A percentile compares a stretch with the other conserved stretches of the same genome.
Evolutionary conservation across 2,888 invertebrate species (phyloP).

Genomic region (Julus scanicus): DNA sequence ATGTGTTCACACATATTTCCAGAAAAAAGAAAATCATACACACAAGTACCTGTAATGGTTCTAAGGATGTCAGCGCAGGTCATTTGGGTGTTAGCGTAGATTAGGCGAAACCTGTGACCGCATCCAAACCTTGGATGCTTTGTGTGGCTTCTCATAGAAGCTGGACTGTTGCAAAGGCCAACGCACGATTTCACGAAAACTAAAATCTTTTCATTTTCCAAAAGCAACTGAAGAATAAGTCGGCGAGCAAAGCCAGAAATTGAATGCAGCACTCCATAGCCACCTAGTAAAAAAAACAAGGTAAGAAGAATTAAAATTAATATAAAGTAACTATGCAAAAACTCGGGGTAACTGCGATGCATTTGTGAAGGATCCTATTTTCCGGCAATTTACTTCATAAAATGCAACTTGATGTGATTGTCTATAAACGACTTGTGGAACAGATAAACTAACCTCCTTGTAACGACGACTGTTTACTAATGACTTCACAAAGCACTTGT

Average conservation of each 20-base stretch:
- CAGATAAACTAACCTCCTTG: neutral
- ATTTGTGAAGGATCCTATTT: too few species aligned
- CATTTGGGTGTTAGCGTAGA: conserved; percentile 80
- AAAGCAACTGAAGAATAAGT: conserved; percentile 83
- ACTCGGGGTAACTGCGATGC: too few species aligned
- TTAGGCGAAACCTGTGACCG: conserved; percentile 77
- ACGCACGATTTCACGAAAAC: conserved; percentile 73
- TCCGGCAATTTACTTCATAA: too few species aligned
- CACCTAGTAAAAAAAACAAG: neutral
- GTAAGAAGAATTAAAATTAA: too few species aligned
- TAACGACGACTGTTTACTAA: conserved; percentile 71
- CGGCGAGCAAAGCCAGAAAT: conserved; percentile 88
- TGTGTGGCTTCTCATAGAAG: conserved; percentile 58
- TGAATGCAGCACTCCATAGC: conserved; percentile 56
- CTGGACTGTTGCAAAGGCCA: conserved; percentile 57
- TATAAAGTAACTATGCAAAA: too few species aligned
- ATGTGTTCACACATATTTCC: too few species aligned
- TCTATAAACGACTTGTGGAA: too few species aligned
- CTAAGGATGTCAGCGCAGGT: conserved; percentile 79
- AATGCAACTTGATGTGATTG: too few species aligned
- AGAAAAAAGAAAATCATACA: conserved; percentile 7
- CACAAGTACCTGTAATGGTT: conserved; percentile 68
- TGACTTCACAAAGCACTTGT: conserved; percentile 79
- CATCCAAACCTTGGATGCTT: conserved; percentile 78
- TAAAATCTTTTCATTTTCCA: conserved; percentile 85